Conservation (phyloP, 2,888 invertebrate species). For the Habrosyne pyritoides region DNA sequence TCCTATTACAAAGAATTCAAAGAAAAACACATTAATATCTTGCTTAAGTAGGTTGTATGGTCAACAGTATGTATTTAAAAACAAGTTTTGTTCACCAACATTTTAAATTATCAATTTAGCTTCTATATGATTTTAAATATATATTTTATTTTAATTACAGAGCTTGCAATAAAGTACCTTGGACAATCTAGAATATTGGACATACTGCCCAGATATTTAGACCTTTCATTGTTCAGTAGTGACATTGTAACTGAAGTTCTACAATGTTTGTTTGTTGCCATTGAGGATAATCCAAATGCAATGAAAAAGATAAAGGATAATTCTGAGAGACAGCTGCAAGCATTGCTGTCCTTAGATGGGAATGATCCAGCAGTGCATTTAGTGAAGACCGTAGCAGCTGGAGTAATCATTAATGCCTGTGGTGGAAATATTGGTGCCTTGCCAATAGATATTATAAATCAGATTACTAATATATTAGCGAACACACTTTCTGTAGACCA, state of each 20-base stretch:
- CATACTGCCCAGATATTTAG: constrained; percentile 84
- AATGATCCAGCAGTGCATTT: constrained; percentile 68
- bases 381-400: constrained; percentile 83
- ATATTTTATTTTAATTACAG: constrained; percentile 49
- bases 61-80: too few species aligned
- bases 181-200: constrained; percentile 85
- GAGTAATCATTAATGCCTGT: constrained; percentile 82
- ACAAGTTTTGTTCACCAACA: too few species aligned
- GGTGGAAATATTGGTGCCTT: constrained; percentile 64
- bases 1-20: too few species aligned
- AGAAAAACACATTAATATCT: too few species aligned
- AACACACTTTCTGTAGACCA: constrained; percentile 82
- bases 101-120: too few species aligned
- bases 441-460: constrained; percentile 72
- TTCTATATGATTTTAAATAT: constrained; percentile 7
- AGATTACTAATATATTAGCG: constrained; percentile 78
- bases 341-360: constrained; percentile 66
- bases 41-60: too few species aligned
- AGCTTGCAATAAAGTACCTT: constrained; percentile 85
- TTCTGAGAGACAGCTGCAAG: constrained; percentile 70
- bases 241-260: constrained; percentile 83
- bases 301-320: constrained; percentile 79
- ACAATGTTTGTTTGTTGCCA: constrained; percentile 87
- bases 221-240: constrained; percentile 81
- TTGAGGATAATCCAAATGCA: constrained; percentile 87